Conservation (phyloP, 2,113 vertebrate genomes). For the Agapornis roseicollis region DNA sequence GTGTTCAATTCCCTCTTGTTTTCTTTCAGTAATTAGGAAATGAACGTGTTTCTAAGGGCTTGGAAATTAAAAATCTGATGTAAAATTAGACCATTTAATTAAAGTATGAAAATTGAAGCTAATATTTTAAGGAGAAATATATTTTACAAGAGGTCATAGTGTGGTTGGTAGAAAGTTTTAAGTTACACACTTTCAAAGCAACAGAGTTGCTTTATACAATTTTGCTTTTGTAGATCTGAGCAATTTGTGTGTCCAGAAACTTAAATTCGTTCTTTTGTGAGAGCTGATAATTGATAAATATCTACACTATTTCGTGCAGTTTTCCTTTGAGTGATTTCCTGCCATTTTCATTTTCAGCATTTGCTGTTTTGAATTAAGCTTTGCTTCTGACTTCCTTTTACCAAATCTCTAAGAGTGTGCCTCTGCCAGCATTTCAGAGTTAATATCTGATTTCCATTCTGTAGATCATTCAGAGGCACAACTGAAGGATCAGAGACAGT, state of each 20-base stretch:
- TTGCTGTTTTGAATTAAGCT: neutral
- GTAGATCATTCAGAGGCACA: neutral
- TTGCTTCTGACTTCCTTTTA: neutral
- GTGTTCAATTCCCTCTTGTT: neutral
- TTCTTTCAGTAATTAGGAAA: neutral
- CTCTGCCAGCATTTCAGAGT: conserved; percentile 3
- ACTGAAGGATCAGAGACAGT: neutral
- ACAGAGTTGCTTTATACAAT: neutral
- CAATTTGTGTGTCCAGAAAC: neutral
- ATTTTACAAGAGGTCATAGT: neutral
- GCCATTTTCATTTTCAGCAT: neutral
- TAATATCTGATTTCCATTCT: neutral
- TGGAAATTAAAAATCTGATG: neutral
- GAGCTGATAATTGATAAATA: neutral
- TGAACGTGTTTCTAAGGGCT: neutral
- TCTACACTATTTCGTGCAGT: neutral
- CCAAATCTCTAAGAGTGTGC: neutral
- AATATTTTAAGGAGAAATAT: neutral
- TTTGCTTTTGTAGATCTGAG: neutral
- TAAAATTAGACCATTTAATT: neutral
- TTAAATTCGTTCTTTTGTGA: neutral
- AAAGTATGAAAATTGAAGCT: neutral
- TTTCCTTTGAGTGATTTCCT: neutral
- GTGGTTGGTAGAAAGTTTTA: neutral
- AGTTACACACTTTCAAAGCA: neutral